Evolutionary conservation across 2,888 invertebrate species (phyloP), one percentile per base, ranked within the genome.

Genomic region (Dioctria rufipes): DNA sequence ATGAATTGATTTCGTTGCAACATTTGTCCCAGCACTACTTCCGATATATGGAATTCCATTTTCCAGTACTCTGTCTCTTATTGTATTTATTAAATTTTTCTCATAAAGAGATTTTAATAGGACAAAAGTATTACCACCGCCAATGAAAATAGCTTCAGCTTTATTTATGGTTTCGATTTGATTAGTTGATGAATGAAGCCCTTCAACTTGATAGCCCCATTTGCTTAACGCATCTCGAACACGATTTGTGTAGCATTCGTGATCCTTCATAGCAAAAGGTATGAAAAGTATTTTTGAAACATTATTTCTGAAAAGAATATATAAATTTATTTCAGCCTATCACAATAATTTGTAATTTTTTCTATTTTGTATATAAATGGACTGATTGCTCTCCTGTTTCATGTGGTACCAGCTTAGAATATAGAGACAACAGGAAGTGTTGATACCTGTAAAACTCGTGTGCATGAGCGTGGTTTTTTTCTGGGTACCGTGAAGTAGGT

Each of bases 11-110:
- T 90, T 90, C 2, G 96, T 95, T 8, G 95, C 94, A 11, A 96
- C 94, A 90, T 96, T 96, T 11, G 95, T 94, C 65, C 95, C 95
- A 80, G 95, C 95, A 89, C 95, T 95, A 83, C 93, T 93, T 13
- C 95, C 95, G 82, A 95, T 93, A 85, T 95, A 95, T 3, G 93
- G 90, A 49, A 94, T 86, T 5, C 93, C 92, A 67, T 93, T 92
- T 85, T 91, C 86, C 65, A 93, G 85, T 3, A 95, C 93, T 84
- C 91, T 90, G 61, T 92, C 90, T 75, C 91, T 90, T 83, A 96
- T 94, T 2, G 91, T 85, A 46, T 92, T 90, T 3, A 95, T 88
- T 61, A 95, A 88, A 80, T 93, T 82, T 58, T 92, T 89, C 42
- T 94, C 93, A 86, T 95, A 95, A 5, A 95, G 88, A 0, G 91